Conservation (phyloP, 2,888 invertebrate species). For the Cordilura impudica region DNA sequence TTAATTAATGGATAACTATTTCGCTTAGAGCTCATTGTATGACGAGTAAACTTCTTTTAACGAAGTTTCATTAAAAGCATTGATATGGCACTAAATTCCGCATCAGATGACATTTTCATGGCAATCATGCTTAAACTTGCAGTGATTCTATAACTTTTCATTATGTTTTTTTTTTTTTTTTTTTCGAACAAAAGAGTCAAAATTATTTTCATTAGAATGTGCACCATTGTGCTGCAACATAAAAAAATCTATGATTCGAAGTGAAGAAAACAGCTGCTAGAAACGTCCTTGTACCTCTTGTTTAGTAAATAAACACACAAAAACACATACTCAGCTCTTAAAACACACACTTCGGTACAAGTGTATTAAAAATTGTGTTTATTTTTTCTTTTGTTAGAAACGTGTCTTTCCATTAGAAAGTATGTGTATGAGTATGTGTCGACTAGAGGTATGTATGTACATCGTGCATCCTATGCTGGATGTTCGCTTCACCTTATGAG, state of each 20-base stretch:
- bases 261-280: conserved; percentile 54
- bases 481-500: neutral
- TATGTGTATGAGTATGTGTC: neutral
- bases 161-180: too few relatives aligned
- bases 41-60: too few relatives aligned
- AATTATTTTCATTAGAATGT: neutral
- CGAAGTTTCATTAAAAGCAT: too few relatives aligned
- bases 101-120: neutral
- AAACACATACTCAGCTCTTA: neutral
- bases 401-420: conserved; percentile 1
- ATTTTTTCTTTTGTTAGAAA: neutral
- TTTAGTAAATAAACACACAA: conserved; percentile 31
- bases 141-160: too few relatives aligned
- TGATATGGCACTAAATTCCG: neutral
- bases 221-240: conserved; percentile 8
- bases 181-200: too few relatives aligned
- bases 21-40: too few relatives aligned
- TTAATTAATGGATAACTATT: too few relatives aligned
- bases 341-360: neutral
- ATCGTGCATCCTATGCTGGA: neutral
- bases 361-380: neutral
- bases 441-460: neutral
- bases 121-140: too few relatives aligned
- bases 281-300: conserved; percentile 56
- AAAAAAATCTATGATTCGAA: conserved; percentile 49